These are phyloP conservation scores for Oreochromis tanganicae DNA, from an alignment of 2,113 vertebrate genomes.

Conservation along the genomic window DNA sequence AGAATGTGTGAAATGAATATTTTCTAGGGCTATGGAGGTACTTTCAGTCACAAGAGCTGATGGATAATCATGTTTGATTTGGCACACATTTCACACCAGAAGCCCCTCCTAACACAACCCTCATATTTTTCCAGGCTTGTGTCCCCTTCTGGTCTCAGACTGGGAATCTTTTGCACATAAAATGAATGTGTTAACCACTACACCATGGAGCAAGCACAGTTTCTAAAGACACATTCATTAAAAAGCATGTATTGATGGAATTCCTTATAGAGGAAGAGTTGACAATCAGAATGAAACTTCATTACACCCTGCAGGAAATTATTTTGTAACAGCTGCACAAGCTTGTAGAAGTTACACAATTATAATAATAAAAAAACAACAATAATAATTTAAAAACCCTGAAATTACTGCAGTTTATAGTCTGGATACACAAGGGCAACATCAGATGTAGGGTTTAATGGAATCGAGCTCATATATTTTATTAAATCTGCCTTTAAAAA, in stretches of 20 bases:
- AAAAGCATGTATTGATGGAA: not conserved
- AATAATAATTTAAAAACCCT: not conserved
- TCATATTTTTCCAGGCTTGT: not conserved
- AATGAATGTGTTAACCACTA: not conserved
- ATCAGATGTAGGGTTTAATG: not conserved
- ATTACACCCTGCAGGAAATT: not conserved
- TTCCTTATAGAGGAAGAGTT: not conserved
- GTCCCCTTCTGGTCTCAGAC: not conserved
- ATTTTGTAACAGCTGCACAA: not conserved
- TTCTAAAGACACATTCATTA: not conserved
- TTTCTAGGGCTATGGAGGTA: not conserved
- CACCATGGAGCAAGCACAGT: not conserved
- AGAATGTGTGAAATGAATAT: not conserved
- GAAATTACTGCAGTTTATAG: not conserved
- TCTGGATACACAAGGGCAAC: not conserved
- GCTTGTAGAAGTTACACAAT: not conserved
- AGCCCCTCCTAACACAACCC: not conserved
- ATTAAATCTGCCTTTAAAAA: not conserved
- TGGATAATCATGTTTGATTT: not conserved
- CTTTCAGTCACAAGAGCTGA: not conserved
- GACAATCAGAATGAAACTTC: not conserved
- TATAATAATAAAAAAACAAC: not conserved
- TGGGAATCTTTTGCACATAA: not conserved
- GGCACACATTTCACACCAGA: not conserved
- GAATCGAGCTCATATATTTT: not conserved